Evolutionary conservation across 2,888 invertebrate species (phyloP).

Genomic region (Rapana venosa): DNA sequence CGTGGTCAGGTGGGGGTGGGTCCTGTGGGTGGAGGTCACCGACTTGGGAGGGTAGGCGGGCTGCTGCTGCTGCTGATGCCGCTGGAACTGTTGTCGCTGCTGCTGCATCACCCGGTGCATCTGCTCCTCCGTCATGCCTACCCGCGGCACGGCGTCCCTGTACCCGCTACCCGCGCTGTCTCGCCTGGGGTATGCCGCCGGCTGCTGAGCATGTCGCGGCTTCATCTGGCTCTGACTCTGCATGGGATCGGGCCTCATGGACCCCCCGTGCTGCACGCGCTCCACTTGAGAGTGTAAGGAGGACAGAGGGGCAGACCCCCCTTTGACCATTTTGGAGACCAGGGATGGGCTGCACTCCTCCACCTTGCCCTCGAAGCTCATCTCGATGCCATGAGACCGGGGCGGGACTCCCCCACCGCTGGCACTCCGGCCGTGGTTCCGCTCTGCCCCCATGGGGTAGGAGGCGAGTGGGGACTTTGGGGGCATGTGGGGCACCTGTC

Average conservation of each 20-base stretch:
- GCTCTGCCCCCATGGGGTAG: not conserved
- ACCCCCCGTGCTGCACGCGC: slow-evolving; percentile 30
- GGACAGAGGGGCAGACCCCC: not conserved
- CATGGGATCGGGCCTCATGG: slow-evolving; percentile 15
- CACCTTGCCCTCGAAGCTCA: slow-evolving; percentile 42
- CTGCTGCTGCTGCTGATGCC: slow-evolving; percentile 36
- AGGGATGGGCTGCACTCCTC: slow-evolving; percentile 22
- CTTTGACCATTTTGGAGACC: slow-evolving; percentile 27
- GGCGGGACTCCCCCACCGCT: slow-evolving; percentile 8
- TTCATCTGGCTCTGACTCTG: slow-evolving; percentile 4
- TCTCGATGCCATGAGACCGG: slow-evolving; percentile 37
- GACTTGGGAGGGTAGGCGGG: slow-evolving; percentile 6
- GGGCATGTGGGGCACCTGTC: not conserved
- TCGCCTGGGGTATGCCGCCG: not conserved
- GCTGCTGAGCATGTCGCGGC: not conserved
- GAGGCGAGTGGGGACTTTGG: slow-evolving; percentile 17
- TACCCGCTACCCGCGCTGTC: not conserved
- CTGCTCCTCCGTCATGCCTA: slow-evolving; percentile 18
- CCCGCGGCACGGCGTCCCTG: not conserved
- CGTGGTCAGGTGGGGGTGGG: not conserved
- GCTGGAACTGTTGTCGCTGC: slow-evolving; percentile 36
- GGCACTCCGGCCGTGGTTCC: not conserved
- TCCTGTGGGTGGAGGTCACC: not conserved
- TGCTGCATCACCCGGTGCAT: slow-evolving; percentile 31
- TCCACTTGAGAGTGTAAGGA: slow-evolving; percentile 33